phyloP scores from a whole-genome alignment of 2,113 vertebrate species.

The Gobio gobio region DNA sequence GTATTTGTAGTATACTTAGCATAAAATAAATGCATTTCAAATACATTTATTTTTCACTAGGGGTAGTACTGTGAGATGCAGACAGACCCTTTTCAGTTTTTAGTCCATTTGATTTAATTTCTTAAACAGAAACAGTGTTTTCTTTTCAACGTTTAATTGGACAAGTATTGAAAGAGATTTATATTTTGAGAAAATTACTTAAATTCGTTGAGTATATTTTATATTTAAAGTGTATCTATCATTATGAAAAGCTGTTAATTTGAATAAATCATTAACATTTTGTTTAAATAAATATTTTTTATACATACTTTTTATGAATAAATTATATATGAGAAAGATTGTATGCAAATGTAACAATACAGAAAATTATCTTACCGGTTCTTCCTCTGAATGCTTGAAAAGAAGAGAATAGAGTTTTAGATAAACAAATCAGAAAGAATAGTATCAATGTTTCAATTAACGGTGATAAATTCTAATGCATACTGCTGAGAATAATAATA shows the following conservation, averaged over 20 bases:
- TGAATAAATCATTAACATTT: background rate
- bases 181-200: no score
- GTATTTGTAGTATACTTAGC: no score
- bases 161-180: no score
- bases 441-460: background rate
- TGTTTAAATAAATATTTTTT: background rate
- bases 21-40: no score
- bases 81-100: background rate
- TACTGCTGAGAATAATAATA: background rate
- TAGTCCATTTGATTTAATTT: background rate
- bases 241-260: background rate
- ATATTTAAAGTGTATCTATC: background rate
- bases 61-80: background rate
- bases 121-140: no score
- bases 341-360: constrained; percentile 53
- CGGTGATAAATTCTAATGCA: background rate
- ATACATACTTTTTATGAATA: background rate
- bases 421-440: background rate
- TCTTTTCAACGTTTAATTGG: no score
- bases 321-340: background rate
- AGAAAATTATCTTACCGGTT: constrained; percentile 87
- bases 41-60: no score
- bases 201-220: background rate
- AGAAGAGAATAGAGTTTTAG: constrained; percentile 69
- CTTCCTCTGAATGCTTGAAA: constrained; percentile 95